Evolutionary conservation across 1,140 invertebrate species (phyloP).

Genomic region (Pogonognathellus flavescens): DNA sequence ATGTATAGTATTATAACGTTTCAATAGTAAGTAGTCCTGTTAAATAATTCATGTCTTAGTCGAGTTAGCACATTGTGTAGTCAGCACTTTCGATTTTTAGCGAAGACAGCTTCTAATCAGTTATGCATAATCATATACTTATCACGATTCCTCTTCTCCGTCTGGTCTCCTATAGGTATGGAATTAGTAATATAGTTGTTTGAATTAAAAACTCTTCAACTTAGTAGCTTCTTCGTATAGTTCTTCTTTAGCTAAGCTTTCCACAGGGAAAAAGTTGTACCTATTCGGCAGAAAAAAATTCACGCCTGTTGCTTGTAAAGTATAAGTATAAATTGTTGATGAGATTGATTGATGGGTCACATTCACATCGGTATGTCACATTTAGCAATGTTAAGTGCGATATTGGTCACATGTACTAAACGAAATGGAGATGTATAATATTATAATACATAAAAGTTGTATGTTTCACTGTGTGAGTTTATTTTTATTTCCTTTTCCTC

Average conservation of each 20-base stretch:
- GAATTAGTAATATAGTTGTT: conserved; percentile 4
- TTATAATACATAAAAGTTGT: too few relatives aligned
- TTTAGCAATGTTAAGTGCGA: background rate
- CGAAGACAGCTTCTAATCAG: background rate
- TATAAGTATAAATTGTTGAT: background rate
- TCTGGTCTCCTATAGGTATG: background rate
- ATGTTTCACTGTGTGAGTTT: too few relatives aligned
- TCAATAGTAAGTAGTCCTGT: too few relatives aligned
- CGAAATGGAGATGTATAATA: too few relatives aligned
- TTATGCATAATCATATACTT: background rate
- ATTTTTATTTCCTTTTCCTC: too few relatives aligned
- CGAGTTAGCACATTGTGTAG: background rate
- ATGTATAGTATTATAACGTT: conserved; percentile 8
- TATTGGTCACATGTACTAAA: too few relatives aligned
- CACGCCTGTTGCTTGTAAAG: conserved; percentile 17
- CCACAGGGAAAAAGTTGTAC: too few relatives aligned
- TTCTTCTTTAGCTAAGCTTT: background rate
- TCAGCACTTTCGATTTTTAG: background rate
- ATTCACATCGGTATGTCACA: conserved; percentile 2
- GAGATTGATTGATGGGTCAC: conserved; percentile 38
- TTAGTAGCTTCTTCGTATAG: background rate
- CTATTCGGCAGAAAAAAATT: conserved; percentile 1
- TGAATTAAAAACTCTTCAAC: too few relatives aligned
- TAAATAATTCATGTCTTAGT: too few relatives aligned
- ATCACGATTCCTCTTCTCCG: background rate